Evolutionary conservation across 2,888 invertebrate species (phyloP).

Genomic region (Chloroclystis v-ata): DNA sequence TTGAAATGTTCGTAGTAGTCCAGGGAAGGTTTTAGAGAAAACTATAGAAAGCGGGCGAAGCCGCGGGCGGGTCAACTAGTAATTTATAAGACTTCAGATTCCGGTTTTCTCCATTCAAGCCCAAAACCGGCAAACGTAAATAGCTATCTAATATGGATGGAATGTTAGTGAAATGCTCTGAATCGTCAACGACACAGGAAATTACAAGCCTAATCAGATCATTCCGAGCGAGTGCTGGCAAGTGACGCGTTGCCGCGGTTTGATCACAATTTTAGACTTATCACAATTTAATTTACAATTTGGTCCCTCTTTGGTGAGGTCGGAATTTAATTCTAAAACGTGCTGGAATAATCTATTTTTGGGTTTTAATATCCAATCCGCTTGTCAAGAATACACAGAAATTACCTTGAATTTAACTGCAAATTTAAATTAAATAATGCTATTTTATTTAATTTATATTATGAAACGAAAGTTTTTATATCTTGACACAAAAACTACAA

Average conservation of each 20-base stretch:
- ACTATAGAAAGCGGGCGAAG: no score
- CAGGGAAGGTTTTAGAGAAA: no score
- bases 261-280: conserved; percentile 30
- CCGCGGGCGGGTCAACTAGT: no score
- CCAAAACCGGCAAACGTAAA: not conserved
- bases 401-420: no score
- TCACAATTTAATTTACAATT: conserved; percentile 24
- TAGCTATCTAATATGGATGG: conserved; percentile 9
- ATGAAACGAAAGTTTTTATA: no score
- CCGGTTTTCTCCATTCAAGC: not conserved
- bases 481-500: no score
- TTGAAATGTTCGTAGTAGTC: no score
- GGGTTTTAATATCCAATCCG: no score
- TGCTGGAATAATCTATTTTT: conserved; percentile 10
- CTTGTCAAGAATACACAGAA: no score
- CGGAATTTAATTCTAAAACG: conserved; percentile 11
- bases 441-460: no score
- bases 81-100: no score
- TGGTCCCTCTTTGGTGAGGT: conserved; percentile 15
- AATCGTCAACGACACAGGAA: conserved; percentile 56
- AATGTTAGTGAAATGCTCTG: conserved; percentile 35
- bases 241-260: conserved; percentile 40
- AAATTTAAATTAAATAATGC: no score
- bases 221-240: conserved; percentile 54
- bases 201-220: conserved; percentile 68